phyloP scores from a whole-genome alignment of 2,113 vertebrate genomes.

The Zosterops pallidus region DNA sequence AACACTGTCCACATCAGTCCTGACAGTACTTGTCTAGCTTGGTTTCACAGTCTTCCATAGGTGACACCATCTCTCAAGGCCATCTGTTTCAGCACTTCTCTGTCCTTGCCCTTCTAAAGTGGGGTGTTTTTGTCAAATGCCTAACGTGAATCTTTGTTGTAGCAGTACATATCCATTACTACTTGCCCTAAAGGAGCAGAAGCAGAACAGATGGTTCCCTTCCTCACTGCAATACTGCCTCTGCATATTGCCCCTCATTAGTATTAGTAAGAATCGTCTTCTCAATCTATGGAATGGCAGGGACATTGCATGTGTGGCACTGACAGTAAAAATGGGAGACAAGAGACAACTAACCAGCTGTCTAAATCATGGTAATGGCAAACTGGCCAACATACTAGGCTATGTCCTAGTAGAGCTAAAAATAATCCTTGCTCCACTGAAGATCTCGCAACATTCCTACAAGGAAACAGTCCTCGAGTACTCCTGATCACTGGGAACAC shows the following conservation, averaged over 20 bases:
- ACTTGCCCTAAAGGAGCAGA: not conserved
- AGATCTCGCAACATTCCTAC: not conserved
- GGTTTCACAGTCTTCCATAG: not conserved
- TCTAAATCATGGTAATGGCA: not conserved
- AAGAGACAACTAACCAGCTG: not conserved
- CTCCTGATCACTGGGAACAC: not conserved
- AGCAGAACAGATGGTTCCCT: not conserved
- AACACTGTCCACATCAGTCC: not conserved
- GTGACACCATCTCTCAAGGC: not conserved
- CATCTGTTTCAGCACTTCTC: not conserved
- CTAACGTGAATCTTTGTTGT: not conserved
- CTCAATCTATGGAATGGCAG: accelerated
- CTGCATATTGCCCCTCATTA: accelerated
- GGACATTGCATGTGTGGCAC: not conserved
- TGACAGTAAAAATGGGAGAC: not conserved
- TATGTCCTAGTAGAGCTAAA: not conserved
- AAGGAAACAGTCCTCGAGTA: not conserved
- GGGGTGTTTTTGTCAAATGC: accelerated
- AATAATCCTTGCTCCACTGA: not conserved
- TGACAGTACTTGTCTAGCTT: not conserved
- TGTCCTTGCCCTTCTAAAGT: not conserved
- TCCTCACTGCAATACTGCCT: not conserved
- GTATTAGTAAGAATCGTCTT: not conserved
- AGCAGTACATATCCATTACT: not conserved
- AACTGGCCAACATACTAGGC: not conserved